These are phyloP conservation scores for Perdita meconis DNA, from an alignment of 2,888 invertebrate genomes.

Conservation along the genomic window DNA sequence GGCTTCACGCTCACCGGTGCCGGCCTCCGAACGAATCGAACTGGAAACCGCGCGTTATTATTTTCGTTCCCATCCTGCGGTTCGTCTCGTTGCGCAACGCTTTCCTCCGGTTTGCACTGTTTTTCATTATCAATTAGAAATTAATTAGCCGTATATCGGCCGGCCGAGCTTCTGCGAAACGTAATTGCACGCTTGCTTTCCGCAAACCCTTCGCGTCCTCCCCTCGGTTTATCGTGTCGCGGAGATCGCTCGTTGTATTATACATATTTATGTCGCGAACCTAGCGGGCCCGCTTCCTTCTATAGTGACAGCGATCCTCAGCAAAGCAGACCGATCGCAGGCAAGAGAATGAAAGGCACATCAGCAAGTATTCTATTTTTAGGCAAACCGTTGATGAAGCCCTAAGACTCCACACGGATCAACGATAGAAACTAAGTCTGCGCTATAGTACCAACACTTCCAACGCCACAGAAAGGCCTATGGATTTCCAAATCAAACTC, in stretches of 20 bases:
- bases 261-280: conserved; percentile 59
- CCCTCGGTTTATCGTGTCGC: conserved; percentile 37
- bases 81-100: conserved; percentile 16
- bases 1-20: conserved; percentile 12
- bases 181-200: conserved; percentile 35
- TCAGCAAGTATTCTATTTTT: conserved; percentile 44
- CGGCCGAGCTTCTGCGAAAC: background rate
- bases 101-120: background rate
- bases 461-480: background rate
- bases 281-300: conserved; percentile 67
- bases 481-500: conserved; percentile 15
- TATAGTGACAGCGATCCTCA: conserved; percentile 54
- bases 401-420: conserved; percentile 14
- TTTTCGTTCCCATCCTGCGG: background rate
- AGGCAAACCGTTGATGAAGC: conserved; percentile 30
- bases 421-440: background rate
- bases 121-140: conserved; percentile 35
- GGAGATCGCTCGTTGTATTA: conserved; percentile 15
- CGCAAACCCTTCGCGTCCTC: conserved; percentile 32
- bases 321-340: conserved; percentile 52
- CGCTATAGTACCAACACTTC: background rate
- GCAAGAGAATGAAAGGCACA: conserved; percentile 53
- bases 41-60: conserved; percentile 15
- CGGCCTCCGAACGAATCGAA: conserved; percentile 6
- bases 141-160: conserved; percentile 26